Conservation (phyloP, 2,113 vertebrate species). For the Urocolius indicus region DNA sequence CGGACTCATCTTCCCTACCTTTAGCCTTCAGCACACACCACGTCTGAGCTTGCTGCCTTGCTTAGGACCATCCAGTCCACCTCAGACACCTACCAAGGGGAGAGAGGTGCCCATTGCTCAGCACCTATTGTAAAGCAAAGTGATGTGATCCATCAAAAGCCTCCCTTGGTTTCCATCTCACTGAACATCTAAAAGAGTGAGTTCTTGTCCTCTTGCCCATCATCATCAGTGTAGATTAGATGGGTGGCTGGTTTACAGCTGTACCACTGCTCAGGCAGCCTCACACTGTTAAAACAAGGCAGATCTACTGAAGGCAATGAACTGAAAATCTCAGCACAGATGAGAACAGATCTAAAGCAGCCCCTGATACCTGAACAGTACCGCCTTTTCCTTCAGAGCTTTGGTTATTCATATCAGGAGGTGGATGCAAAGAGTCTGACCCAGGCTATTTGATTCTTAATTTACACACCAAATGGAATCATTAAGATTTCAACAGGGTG, state of each 20-base stretch:
- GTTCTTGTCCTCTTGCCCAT: background rate
- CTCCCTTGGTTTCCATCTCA: background rate
- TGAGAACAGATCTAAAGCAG: background rate
- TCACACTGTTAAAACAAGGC: background rate
- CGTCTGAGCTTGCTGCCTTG: background rate
- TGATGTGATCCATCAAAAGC: background rate
- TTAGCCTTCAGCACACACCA: background rate
- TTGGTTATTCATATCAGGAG: background rate
- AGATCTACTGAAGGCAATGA: background rate
- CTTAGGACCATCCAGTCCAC: background rate
- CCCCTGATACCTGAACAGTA: background rate
- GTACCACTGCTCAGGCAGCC: background rate
- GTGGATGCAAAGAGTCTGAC: background rate
- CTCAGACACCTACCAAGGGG: background rate
- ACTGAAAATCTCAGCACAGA: background rate
- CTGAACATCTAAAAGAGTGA: background rate
- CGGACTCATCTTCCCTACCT: background rate
- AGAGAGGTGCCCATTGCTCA: background rate
- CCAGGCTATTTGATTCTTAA: background rate
- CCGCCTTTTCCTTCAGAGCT: background rate
- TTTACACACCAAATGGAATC: background rate
- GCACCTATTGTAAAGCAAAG: background rate
- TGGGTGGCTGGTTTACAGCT: background rate
- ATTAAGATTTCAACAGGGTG: background rate
- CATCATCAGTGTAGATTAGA: background rate